Evolutionary conservation across 2,888 invertebrate species (phyloP), one percentile per base, ranked within the genome.

Genomic region (Phrixothrix hirtus): DNA sequence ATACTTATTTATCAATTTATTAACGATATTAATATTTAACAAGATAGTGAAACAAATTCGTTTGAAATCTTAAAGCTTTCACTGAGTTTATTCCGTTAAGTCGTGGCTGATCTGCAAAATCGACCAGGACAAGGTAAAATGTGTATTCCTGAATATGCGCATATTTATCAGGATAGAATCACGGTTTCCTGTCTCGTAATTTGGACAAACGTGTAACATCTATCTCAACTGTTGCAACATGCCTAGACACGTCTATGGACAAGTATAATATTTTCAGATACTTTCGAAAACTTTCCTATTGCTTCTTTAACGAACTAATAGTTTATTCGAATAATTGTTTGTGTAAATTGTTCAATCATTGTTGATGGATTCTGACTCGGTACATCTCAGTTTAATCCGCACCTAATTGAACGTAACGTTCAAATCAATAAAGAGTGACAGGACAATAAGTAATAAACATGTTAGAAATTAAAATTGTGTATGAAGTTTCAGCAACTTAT

Each of bases 191-290:
- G 67, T 64, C 67, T 55, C 70, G 67, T 72, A 74, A 73, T 65
- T 70, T 71, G 70, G 72, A 65, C 67, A 70, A 70, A 65, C 74
- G 72, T 74, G 73, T 72, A 67, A 70, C 74, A 73, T 73, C 70
- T 67, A 73, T 74, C 70, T 72, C 62, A 67, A 69, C 69, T 67
- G 70, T 71, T 71, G 70, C 68, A 69, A 68, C 70, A 70, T 71
- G 68, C 71, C 64, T 25, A 25, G 10, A 14, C 26, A 38, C 26
- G n/a, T 48, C 29, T 49, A 43, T 29, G 37, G 36, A 37, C 43
- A 42, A 48, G 42, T 36, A 31, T 49, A 32, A 43, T 14, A 42
- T 27, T 44, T 44, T 44, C 17, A 16, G 10, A 32, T 9, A 17
- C 41, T 49, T 42, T 49, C 49, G 48, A 49, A 49, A 49, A 35